Evolutionary conservation across 92 coral and sea anemone species (phyloP).

Genomic region (Porites rus): DNA sequence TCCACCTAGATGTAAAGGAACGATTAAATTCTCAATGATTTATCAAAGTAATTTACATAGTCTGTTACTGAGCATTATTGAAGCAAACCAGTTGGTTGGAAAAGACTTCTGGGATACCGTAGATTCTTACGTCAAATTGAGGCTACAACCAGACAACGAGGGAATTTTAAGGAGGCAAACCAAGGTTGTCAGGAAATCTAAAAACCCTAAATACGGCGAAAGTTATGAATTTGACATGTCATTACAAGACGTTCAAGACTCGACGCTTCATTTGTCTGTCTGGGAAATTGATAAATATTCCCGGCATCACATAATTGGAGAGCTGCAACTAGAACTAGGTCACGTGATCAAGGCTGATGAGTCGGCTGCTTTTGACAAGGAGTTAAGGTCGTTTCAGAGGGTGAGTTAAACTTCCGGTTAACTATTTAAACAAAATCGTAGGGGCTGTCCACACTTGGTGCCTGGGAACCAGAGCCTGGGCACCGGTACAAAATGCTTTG

Average conservation of each 20-base stretch:
- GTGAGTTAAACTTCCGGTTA: constrained; percentile 34
- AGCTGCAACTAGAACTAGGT: constrained; percentile 67
- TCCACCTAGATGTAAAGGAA: constrained; percentile 73
- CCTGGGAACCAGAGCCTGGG: too few species aligned
- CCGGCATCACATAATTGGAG: constrained; percentile 82
- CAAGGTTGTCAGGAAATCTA: constrained; percentile 54
- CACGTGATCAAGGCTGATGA: constrained; percentile 70
- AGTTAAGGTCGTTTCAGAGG: constrained; percentile 58
- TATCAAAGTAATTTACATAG: constrained; percentile 60
- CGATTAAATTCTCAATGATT: constrained; percentile 69
- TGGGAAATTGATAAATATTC: constrained; percentile 88
- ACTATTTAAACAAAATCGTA: neutral
- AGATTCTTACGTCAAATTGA: constrained; percentile 79
- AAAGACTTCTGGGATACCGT: constrained; percentile 93
- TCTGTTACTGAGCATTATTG: constrained; percentile 63
- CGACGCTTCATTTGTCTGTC: constrained; percentile 65
- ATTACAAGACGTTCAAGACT: constrained; percentile 43
- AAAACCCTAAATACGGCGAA: constrained; percentile 69
- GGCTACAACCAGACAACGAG: constrained; percentile 68
- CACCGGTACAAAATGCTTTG: too few species aligned
- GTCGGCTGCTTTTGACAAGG: constrained; percentile 62
- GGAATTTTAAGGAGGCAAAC: constrained; percentile 65
- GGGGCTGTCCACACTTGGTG: too few species aligned
- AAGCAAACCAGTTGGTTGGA: constrained; percentile 78
- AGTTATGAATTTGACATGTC: constrained; percentile 62